phyloP scores from a whole-genome alignment of 2,888 invertebrate genomes.

The Drosophila koepferae region DNA sequence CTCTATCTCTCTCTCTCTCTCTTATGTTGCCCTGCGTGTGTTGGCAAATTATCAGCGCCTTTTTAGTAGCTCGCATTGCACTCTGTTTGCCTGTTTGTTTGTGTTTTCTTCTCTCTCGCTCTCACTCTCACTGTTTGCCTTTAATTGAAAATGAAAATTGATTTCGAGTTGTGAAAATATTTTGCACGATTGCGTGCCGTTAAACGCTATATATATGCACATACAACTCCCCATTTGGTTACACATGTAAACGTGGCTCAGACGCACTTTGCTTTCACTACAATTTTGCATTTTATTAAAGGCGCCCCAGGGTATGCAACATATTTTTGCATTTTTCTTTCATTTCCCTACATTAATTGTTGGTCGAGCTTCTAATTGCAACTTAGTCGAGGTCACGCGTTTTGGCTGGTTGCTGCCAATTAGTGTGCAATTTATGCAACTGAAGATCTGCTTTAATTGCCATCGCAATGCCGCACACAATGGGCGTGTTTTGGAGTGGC shows the following conservation, averaged over 20 bases:
- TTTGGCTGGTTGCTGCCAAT: conserved; percentile 33
- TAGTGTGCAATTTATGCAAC: conserved; percentile 55
- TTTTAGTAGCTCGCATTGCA: conserved; percentile 38
- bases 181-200: conserved; percentile 36
- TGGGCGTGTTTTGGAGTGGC: conserved; percentile 7
- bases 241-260: neutral
- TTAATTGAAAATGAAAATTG: conserved; percentile 61
- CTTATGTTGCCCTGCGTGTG: conserved; percentile 1
- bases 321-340: conserved; percentile 8
- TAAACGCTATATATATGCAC: neutral
- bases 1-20: neutral
- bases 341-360: conserved; percentile 44
- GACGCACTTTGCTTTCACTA: neutral
- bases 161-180: conserved; percentile 35
- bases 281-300: conserved; percentile 1
- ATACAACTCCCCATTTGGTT: neutral
- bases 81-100: conserved; percentile 12
- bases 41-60: conserved; percentile 23
- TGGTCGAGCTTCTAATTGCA: conserved; percentile 69
- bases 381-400: conserved; percentile 32
- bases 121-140: conserved; percentile 1
- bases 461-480: conserved; percentile 17
- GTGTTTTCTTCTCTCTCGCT: neutral
- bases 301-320: conserved; percentile 8
- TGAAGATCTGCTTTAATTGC: conserved; percentile 56